Conservation (phyloP, 2,888 invertebrate genomes). For the Acrobasis suavella region DNA sequence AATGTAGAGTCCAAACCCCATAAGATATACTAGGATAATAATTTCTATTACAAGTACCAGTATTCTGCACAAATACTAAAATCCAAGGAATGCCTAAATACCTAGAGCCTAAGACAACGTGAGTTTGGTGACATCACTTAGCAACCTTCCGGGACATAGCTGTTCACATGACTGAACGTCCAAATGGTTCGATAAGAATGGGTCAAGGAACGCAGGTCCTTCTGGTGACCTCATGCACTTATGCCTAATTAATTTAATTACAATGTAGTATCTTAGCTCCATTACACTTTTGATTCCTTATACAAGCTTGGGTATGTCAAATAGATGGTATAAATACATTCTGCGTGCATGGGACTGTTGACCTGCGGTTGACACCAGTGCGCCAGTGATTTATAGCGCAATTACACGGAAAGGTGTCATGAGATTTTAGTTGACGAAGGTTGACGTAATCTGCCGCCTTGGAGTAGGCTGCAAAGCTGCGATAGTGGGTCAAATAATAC, state of each 20-base stretch:
- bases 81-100: too few relatives aligned
- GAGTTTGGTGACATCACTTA: too few relatives aligned
- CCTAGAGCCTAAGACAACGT: too few relatives aligned
- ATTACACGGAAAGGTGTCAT: slow-evolving; percentile 22
- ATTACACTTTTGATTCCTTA: not conserved
- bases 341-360: not conserved
- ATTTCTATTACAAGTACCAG: too few relatives aligned
- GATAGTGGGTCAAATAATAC: slow-evolving; percentile 12
- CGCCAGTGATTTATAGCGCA: slow-evolving; percentile 16
- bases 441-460: slow-evolving; percentile 16
- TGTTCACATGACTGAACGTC: too few relatives aligned
- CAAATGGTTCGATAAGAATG: too few relatives aligned
- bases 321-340: not conserved
- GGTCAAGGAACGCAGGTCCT: too few relatives aligned
- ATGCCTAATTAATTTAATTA: not conserved
- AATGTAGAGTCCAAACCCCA: too few relatives aligned
- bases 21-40: too few relatives aligned
- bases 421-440: not conserved
- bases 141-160: too few relatives aligned
- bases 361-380: slow-evolving; percentile 17
- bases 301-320: not conserved
- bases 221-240: not conserved
- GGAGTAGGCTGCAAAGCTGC: not conserved
- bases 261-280: not conserved
- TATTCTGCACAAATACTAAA: too few relatives aligned